Evolutionary conservation across 1,140 invertebrate genomes (phyloP).

Genomic region (Helicoverpa zea): DNA sequence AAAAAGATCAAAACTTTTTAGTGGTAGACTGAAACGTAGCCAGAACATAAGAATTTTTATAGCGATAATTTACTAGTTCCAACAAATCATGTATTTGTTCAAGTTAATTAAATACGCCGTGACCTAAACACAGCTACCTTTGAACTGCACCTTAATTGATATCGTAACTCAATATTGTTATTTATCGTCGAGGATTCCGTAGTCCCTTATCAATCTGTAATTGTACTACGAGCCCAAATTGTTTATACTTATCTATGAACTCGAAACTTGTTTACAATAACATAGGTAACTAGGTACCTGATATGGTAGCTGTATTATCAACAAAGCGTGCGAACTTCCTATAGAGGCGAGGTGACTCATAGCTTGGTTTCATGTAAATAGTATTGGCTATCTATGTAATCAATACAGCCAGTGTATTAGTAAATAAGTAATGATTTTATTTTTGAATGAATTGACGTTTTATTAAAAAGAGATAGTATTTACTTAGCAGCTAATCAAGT

Average conservation of each 20-base stretch:
- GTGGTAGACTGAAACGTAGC: no score
- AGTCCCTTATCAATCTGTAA: neutral
- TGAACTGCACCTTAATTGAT: neutral
- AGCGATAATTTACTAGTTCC: no score
- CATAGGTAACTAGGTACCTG: neutral
- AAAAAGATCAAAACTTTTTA: no score
- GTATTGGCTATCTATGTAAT: no score
- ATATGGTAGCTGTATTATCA: neutral
- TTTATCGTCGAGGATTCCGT: neutral
- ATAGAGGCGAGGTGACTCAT: conserved; percentile 4
- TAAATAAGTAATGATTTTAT: no score
- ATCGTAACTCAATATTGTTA: neutral
- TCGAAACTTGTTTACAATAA: neutral
- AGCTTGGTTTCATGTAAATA: no score
- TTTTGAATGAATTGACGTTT: no score
- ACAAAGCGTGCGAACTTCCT: conserved; percentile 7
- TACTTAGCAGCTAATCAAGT: no score
- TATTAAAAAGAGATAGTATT: no score
- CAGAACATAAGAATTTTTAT: no score
- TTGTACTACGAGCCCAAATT: neutral
- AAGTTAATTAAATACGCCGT: neutral
- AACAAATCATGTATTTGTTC: no score
- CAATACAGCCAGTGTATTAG: no score
- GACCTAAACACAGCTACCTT: neutral
- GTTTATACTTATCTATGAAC: neutral